phyloP scores from a whole-genome alignment of 2,113 vertebrate genomes.

The Indicator maculatus region DNA sequence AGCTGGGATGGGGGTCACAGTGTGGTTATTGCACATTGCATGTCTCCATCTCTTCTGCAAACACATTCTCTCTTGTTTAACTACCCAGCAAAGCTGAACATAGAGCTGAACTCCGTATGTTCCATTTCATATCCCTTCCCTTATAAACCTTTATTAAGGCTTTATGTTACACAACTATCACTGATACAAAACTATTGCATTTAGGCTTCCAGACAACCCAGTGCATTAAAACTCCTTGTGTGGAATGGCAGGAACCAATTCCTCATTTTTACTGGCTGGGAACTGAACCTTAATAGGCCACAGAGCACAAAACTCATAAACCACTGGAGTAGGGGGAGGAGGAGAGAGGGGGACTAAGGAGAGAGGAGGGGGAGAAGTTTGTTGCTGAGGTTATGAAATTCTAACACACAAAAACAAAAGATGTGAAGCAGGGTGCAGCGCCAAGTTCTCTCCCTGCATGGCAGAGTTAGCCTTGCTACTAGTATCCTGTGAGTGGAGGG shows the following conservation, averaged over 20 bases:
- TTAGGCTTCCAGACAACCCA: constrained; percentile 63
- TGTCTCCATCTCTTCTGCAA: not conserved
- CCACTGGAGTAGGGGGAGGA: constrained; percentile 47
- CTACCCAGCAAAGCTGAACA: not conserved
- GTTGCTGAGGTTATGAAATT: constrained; percentile 47
- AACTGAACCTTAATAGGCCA: constrained; percentile 72
- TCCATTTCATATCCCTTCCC: constrained; percentile 54
- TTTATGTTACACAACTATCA: constrained; percentile 75
- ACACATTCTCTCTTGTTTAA: not conserved
- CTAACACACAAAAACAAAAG: constrained; percentile 16
- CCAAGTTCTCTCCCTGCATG: not conserved
- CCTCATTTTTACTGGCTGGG: constrained; percentile 73
- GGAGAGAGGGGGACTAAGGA: not conserved
- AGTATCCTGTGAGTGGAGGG: not conserved
- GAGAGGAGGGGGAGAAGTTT: constrained; percentile 10
- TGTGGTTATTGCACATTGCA: not conserved
- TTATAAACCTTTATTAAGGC: constrained; percentile 74
- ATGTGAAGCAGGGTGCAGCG: accelerated
- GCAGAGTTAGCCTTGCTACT: not conserved
- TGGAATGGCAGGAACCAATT: constrained; percentile 72
- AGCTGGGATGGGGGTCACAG: not conserved
- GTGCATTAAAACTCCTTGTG: constrained; percentile 72
- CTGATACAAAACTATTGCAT: constrained; percentile 70
- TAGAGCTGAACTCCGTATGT: not conserved
- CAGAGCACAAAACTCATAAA: constrained; percentile 73